These are phyloP conservation scores for Haemorhous mexicanus DNA, from an alignment of 2,113 vertebrate genomes.

Conservation along the genomic window DNA sequence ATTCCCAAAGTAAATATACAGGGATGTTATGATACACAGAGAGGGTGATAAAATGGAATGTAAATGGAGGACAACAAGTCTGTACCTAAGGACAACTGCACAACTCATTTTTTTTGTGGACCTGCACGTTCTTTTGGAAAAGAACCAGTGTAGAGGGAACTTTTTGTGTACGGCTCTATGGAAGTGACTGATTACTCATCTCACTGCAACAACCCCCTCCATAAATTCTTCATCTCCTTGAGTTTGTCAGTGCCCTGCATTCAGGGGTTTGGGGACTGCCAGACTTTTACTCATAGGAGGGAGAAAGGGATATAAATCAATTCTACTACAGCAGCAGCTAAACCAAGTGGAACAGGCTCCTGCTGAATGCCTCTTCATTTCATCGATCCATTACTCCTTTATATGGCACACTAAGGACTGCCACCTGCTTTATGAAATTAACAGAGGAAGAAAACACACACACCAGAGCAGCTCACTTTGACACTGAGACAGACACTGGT, in stretches of 20 bases:
- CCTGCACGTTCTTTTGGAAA: neutral
- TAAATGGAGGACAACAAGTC: neutral
- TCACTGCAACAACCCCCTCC: neutral
- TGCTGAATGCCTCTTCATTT: neutral
- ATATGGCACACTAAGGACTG: neutral
- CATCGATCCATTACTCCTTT: neutral
- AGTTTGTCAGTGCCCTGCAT: neutral
- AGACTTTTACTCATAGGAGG: neutral
- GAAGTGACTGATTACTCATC: neutral
- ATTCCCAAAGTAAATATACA: neutral
- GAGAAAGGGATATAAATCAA: neutral
- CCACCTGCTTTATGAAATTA: constrained; percentile 2
- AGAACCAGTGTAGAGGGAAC: neutral
- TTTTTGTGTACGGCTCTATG: neutral
- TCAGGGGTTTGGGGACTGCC: neutral
- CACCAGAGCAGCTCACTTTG: neutral
- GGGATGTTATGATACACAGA: neutral
- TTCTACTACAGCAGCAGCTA: neutral
- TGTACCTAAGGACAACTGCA: neutral
- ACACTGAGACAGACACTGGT: neutral
- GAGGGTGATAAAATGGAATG: neutral
- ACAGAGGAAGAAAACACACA: neutral
- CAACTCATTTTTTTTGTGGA: neutral
- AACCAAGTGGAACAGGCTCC: neutral
- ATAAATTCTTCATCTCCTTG: constrained; percentile 2